Conservation (phyloP, 2,888 invertebrate species). For the Drosophila pullipes region DNA sequence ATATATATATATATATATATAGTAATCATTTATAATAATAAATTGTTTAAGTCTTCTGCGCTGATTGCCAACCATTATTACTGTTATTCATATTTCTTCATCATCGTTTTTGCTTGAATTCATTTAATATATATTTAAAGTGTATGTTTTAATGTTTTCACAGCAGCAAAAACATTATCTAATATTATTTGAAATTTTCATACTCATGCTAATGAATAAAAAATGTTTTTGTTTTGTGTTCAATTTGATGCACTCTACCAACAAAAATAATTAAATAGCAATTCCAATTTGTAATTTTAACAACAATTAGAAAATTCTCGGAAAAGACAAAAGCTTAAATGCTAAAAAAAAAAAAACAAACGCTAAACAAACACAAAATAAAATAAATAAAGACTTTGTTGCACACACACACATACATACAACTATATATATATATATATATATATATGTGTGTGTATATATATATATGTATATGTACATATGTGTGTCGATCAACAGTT, state of each 20-base stretch:
- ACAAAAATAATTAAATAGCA: constrained; percentile 58
- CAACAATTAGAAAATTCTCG: constrained; percentile 55
- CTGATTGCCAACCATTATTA: constrained; percentile 79
- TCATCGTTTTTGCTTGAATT: constrained; percentile 9
- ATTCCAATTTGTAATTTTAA: constrained; percentile 39
- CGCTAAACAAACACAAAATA: constrained; percentile 34
- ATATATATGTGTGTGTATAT: neutral
- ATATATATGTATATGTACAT: neutral
- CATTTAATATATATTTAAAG: constrained; percentile 24
- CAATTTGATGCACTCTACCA: constrained; percentile 43
- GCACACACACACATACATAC: constrained; percentile 21
- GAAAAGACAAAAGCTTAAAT: constrained; percentile 10
- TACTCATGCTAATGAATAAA: constrained; percentile 13
- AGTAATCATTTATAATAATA: constrained; percentile 62
- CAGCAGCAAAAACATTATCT: constrained; percentile 3
- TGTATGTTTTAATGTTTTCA: constrained; percentile 19
- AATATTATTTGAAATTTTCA: neutral
- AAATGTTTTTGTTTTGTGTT: constrained; percentile 35
- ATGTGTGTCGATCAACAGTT: constrained; percentile 55
- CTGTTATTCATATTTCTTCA: constrained; percentile 18
- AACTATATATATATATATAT: constrained; percentile 2
- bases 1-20: constrained; percentile 21
- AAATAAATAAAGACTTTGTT: constrained; percentile 41
- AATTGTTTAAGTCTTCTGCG: constrained; percentile 80
- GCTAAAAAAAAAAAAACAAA: constrained; percentile 20